Base-by-base conservation (phyloP, 2,888 invertebrate species). In the Magallana nippona region DNA sequence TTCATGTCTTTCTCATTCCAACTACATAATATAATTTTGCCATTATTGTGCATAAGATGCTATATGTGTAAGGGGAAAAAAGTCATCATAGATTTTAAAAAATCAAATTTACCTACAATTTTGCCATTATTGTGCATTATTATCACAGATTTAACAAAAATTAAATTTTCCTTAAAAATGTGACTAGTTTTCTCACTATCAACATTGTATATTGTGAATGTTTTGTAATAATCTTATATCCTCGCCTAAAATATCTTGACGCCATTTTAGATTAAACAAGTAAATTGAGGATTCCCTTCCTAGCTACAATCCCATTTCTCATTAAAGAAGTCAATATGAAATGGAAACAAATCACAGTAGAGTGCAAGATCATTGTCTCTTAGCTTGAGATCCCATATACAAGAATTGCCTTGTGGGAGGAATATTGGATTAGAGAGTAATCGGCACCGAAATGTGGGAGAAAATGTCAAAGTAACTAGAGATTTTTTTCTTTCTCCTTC, bases 371-470 rank as follows among this genome's bases (percentile, higher is more conserved):
- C 17, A 13, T 71, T 71, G 71, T 71, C 71, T 27, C 27, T 32
- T 13, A 27, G 11, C 11, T 15, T 2, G 13, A 71, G 32, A 27
- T 27, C 11, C 27, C 15, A 27, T 27, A 27, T 27, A 27, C 32
- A 27, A 22, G 13, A 32, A 27, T 71, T 71, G 71, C 32, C 22
- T 71, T 13, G 71, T 71, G 71, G 71, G 71, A 27, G 22, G 71
- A 71, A 71, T 71, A 71, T 71, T 71, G 71, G 17, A 71, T 71
- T 71, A 71, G 15, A 71, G 32, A 27, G 27, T 15, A 71, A 71
- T 71, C 32, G 17, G 11, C 19, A 71, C 27, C 3, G 27, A 22
- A 27, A 22, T 15, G 27, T 10, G 71, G 27, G 32, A 71, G 71
- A 71, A 44, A 27, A 71, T 71, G 71, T 71, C 71, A 11, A 27